A percentile compares a stretch with the other conserved stretches of the same genome.
These are phyloP conservation scores for Mythimna vitellina DNA, from an alignment of 2,888 invertebrate species.

Conservation along the genomic window DNA sequence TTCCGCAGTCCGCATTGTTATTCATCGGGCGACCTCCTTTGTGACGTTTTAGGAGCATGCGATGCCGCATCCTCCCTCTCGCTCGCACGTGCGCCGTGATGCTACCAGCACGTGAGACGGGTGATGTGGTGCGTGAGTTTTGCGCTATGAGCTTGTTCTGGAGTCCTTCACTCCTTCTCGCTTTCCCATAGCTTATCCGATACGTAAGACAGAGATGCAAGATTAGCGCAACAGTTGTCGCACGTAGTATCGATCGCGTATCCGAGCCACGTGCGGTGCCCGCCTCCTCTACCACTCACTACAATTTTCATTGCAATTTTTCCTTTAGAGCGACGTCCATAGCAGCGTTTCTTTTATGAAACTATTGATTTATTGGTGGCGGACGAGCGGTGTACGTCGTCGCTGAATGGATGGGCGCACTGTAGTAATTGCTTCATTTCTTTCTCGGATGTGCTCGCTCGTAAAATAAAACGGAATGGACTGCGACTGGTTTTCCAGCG, in stretches of 20 bases:
- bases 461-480: conserved; percentile 77
- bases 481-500: conserved; percentile 23
- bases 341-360: conserved; percentile 40
- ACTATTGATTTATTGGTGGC: conserved; percentile 33
- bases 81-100: conserved; percentile 58
- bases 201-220: conserved; percentile 69
- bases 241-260: conserved; percentile 84
- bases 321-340: conserved; percentile 64
- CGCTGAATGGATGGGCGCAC: conserved; percentile 50
- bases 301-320: conserved; percentile 65
- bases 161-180: conserved; percentile 78
- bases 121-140: conserved; percentile 82
- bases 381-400: conserved; percentile 57
- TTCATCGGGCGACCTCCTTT: conserved; percentile 89
- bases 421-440: conserved; percentile 79
- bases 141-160: conserved; percentile 82
- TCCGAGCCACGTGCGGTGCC: conserved; percentile 83
- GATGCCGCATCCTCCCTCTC: conserved; percentile 85
- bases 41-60: conserved; percentile 86
- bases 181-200: conserved; percentile 40
- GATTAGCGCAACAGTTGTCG: conserved; percentile 88
- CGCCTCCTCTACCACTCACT: conserved; percentile 67
- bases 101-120: conserved; percentile 68
- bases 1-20: conserved; percentile 90
- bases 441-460: conserved; percentile 70